Evolutionary conservation across 2,797 vertebrate genomes (phyloP), one percentile per base, ranked within the genome.

Genomic region (Vipera ursinii): DNA sequence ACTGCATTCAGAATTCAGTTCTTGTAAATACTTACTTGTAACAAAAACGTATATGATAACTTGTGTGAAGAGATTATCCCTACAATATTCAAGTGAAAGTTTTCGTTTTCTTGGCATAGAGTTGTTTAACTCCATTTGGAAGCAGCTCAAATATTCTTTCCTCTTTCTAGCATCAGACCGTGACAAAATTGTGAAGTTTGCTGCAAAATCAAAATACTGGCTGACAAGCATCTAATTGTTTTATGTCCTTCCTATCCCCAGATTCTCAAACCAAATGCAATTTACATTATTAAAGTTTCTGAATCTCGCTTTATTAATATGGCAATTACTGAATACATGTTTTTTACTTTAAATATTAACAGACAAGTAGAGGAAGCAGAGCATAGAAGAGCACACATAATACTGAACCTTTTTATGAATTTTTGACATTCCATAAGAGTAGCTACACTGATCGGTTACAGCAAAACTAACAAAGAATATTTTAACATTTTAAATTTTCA

Each of bases 1-100:
- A 86, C 55, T 86, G 63, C 60, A 44, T 89, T 86, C n/a, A 63
- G 22, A 89, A 89, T 92, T 87, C 32, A 88, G 10, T 73, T 89
- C 69, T 15, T 48, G 20, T 89, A 89, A 38, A 89, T 89, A 9
- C 85, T 88, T 92, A 24, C 5, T 91, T 87, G 86, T 85, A 73
- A 87, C 53, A 55, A 91, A 65, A 44, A 22, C 7, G 22, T 78
- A 22, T 53, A 28, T 53, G 32, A 91, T 44, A 91, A 78, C 32
- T 86, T 87, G 12, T 69, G 59, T 59, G 53, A 89, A 89, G 22
- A 28, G 56, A 90, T 90, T 6, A 65, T n/a, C 6, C 10, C 24
- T 86, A 65, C 6, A 44, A 28, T 38, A 60, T 26, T 89, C n/a
- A 44, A 4, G 55, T 53, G n/a, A 32, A 32, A 22, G 69, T n/a